These are phyloP conservation scores for Cordilura impudica DNA, from an alignment of 2,888 invertebrate genomes.

Conservation along the genomic window DNA sequence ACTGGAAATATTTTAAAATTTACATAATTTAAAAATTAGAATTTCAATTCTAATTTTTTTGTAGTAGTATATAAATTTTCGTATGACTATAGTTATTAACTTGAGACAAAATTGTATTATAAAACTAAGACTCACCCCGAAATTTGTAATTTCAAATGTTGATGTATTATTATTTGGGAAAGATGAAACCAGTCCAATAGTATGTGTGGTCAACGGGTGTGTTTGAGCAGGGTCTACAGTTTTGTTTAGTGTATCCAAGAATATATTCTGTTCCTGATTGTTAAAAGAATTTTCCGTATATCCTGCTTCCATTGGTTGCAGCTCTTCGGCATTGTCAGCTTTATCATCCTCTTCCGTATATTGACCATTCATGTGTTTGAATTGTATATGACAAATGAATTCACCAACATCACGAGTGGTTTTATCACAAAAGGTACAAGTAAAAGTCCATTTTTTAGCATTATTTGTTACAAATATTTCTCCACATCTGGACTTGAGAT, in stretches of 20 bases:
- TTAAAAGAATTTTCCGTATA: too few relatives aligned
- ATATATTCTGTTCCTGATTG: not conserved
- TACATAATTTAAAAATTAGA: too few relatives aligned
- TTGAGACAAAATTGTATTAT: too few relatives aligned
- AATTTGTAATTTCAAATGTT: not conserved
- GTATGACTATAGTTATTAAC: too few relatives aligned
- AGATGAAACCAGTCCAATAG: not conserved
- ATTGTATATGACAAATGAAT: slow-evolving; percentile 66
- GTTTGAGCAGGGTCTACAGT: not conserved
- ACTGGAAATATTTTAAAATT: too few relatives aligned
- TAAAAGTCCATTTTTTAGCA: slow-evolving; percentile 67
- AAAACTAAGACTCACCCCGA: not conserved
- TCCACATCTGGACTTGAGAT: slow-evolving; percentile 60
- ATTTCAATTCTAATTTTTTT: too few relatives aligned
- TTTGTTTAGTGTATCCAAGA: not conserved
- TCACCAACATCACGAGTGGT: slow-evolving; percentile 67
- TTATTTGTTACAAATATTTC: slow-evolving; percentile 67
- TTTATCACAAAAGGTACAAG: slow-evolving; percentile 67
- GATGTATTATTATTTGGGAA: not conserved
- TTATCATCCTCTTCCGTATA: slow-evolving; percentile 27
- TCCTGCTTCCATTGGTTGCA: too few relatives aligned
- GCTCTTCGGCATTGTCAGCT: slow-evolving; percentile 13
- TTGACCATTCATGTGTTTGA: slow-evolving; percentile 63
- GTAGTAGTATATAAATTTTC: too few relatives aligned
- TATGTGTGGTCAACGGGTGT: not conserved